Evolutionary conservation across 2,797 vertebrate species (phyloP), one percentile per base, ranked within the genome.

Genomic region (Anguilla anguilla): DNA sequence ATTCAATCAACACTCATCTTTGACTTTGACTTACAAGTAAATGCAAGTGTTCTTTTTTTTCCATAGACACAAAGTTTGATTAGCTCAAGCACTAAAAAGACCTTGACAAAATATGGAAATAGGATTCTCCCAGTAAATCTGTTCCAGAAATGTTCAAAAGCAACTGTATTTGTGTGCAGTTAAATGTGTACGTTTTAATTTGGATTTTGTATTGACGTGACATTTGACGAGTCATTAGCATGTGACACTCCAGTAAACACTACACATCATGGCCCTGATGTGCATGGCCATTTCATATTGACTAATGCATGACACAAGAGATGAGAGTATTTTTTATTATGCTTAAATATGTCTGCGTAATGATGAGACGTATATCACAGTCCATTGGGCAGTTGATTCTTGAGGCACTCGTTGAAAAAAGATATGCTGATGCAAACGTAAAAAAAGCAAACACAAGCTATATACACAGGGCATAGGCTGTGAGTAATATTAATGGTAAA

Each of bases 11-110:
- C 74, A 46, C 46, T 79, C 46, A 39, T 43, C 39, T 79, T 59
- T 72, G 13, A 72, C 69, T 31, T 79, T 79, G 35, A 79, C 74
- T 43, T 79, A 79, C 74, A 79, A 79, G 35, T 46, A 79, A 43
- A 79, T 43, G 35, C 19, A 9, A 79, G 39, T 22, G 19, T 6
- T 79, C 2, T 17, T 79, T 79, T 31, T 13, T 39, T 22, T 46
- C 17, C 39, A 43, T 22, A 17, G 35, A 46, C 17, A 79, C 13
- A 79, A 39, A 69, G 64, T 59, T 59, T 35, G 69, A 28, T 11
- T 28, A 72, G 28, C 2, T 79, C 39, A 46, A 22, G 39, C 15
- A 79, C 74, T 39, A 17, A 19, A 79, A 79, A 46, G 3, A 19
- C 22, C 74, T 79, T 43, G 15, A 6, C 74, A 22, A 79, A 22